Base-by-base conservation (phyloP, 2,888 invertebrate genomes). In the Tetramorium bicarinatum region DNA sequence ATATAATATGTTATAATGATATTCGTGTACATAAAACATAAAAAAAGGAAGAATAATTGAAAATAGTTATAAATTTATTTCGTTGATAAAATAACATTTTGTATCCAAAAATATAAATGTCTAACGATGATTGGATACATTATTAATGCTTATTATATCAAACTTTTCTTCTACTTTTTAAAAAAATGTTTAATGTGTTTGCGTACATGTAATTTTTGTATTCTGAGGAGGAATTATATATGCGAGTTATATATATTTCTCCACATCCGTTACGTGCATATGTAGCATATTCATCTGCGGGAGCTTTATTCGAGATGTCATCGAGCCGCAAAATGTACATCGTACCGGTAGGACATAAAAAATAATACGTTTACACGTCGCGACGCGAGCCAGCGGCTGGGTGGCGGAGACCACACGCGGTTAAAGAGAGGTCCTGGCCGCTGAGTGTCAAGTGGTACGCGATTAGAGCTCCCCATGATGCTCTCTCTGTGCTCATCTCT, bases 381-480 rank as follows among this genome's bases (percentile, higher is more conserved):
- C 87, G 82, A 86, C 80, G 79, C 87, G 87, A 88, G 87, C 79
- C 72, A 84, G 79, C 80, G 49, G 80, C 86, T 72, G 64, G 59
- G 82, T 72, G 59, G 72, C 38, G 38, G 4, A 49, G 56, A 54
- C 81, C 54, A 83, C 75, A 71, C 84, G 85, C 62, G 67, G 83
- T 87, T 84, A 85, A 88, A 85, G 87, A 86, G 87, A 86, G 87
- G 72, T 86, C 80, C 83, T 56, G 62, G 61, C 81, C 87, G 88
- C 88, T 85, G 88, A 89, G 93, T 92, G 94, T 94, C 94, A 94
- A 94, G 94, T 94, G 93, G 91, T 90, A 87, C 90, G 85, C 92
- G 92, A 93, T 93, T 93, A 92, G 92, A 90, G 86, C 89, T 89
- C 90, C 89, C 90, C 85, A 82, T 86, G 88, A 41, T 79, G 49